Conservation (phyloP, 1,140 invertebrate species). For the Pogonus chalceus region DNA sequence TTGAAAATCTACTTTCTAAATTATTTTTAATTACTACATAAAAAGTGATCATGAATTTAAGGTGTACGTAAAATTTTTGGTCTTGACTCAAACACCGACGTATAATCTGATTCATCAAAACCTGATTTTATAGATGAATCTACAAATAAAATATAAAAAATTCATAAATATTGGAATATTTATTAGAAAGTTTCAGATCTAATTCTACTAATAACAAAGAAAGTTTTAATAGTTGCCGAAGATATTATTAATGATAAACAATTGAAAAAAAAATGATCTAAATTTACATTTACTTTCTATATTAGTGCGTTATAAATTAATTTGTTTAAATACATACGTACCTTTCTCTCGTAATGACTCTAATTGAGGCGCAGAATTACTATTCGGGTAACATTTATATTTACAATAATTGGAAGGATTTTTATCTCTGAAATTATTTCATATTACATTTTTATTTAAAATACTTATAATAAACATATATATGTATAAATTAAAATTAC, state of each 20-base stretch:
- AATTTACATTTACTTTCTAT: conserved; percentile 2
- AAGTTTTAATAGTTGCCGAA: background rate
- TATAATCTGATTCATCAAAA: background rate
- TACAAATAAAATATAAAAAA: background rate
- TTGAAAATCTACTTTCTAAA: too few species aligned
- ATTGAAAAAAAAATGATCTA: background rate
- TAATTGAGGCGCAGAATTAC: background rate
- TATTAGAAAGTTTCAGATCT: background rate
- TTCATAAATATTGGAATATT: background rate
- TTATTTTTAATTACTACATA: too few species aligned
- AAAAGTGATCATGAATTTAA: background rate
- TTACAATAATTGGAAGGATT: background rate
- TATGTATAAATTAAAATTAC: too few species aligned
- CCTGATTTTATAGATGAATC: background rate
- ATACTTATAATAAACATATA: too few species aligned
- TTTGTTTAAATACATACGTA: background rate
- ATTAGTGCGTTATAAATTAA: background rate
- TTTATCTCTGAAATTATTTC: too few species aligned
- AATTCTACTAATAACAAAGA: background rate
- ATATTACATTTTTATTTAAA: too few species aligned
- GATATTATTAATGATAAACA: background rate
- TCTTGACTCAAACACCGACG: background rate
- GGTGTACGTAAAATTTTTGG: background rate
- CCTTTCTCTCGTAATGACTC: background rate
- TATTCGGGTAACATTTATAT: background rate